Evolutionary conservation across 2,113 vertebrate genomes (phyloP).

Genomic region (Dipodomys spectabilis): DNA sequence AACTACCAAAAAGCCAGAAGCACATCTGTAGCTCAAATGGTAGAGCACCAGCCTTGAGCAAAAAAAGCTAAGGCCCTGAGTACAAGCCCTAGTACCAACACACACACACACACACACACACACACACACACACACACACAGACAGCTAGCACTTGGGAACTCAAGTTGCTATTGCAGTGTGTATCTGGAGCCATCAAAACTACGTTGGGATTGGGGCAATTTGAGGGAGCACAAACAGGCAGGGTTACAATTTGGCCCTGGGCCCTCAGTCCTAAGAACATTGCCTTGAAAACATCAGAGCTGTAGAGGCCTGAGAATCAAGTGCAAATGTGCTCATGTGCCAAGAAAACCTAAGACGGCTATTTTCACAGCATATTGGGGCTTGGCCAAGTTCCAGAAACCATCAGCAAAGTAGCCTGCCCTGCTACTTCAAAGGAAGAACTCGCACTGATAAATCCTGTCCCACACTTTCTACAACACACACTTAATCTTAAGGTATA

Average conservation of each 20-base stretch:
- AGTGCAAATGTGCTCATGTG: slow-evolving; percentile 73
- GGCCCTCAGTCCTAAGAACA: slow-evolving; percentile 58
- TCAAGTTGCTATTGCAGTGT: not conserved
- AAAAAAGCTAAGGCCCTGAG: too few relatives aligned
- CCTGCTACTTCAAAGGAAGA: slow-evolving; percentile 79
- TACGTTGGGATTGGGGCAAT: slow-evolving; percentile 42
- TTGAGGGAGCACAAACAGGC: slow-evolving; percentile 55
- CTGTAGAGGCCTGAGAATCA: slow-evolving; percentile 70
- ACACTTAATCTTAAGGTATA: slow-evolving; percentile 76
- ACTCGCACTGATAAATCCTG: slow-evolving; percentile 77
- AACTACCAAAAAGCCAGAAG: too few relatives aligned
- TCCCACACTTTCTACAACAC: slow-evolving; percentile 70
- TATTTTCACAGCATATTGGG: slow-evolving; percentile 75
- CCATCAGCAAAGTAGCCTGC: slow-evolving; percentile 76
- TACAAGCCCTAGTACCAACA: too few relatives aligned
- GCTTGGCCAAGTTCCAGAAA: slow-evolving; percentile 75
- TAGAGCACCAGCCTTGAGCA: too few relatives aligned
- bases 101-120: too few relatives aligned
- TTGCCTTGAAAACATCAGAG: slow-evolving; percentile 66
- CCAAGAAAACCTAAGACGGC: slow-evolving; percentile 77
- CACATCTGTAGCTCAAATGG: too few relatives aligned
- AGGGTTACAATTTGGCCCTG: slow-evolving; percentile 60
- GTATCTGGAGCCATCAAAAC: slow-evolving; percentile 64
- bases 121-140: not conserved
- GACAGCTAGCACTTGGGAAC: not conserved